Evolutionary conservation across 1,140 invertebrate species (phyloP).

Genomic region (Teleopsis dalmanni): DNA sequence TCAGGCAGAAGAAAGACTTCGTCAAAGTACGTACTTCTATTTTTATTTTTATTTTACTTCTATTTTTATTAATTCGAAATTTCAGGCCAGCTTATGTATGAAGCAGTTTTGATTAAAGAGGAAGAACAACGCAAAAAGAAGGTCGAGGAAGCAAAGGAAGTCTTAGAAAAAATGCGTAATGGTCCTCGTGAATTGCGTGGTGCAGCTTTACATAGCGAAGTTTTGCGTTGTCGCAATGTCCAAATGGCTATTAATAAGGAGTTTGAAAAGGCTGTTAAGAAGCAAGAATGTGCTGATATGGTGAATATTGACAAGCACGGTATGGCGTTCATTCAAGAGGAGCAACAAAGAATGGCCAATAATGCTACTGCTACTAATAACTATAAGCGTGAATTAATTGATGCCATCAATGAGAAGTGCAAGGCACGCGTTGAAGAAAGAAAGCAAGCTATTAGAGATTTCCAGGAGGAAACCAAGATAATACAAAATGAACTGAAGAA

Average conservation of each 20-base stretch:
- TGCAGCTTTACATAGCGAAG: conserved; percentile 32
- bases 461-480: neutral
- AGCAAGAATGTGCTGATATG: conserved; percentile 19
- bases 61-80: too few relatives aligned
- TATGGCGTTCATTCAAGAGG: conserved; percentile 23
- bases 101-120: conserved; percentile 15
- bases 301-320: conserved; percentile 24
- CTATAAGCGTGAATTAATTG: conserved; percentile 25
- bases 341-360: conserved; percentile 19
- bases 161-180: conserved; percentile 31
- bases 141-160: conserved; percentile 27
- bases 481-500: conserved; percentile 14
- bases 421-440: conserved; percentile 15
- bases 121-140: conserved; percentile 14
- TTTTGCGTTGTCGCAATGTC: conserved; percentile 25
- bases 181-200: conserved; percentile 32
- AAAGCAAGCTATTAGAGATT: conserved; percentile 15
- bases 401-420: conserved; percentile 24
- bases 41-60: too few relatives aligned
- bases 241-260: conserved; percentile 29
- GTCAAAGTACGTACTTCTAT: too few relatives aligned
- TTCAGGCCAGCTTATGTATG: too few relatives aligned
- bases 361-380: conserved; percentile 17
- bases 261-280: conserved; percentile 17
- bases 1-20: too few relatives aligned